Evolutionary conservation across 1,140 invertebrate genomes (phyloP), one percentile per base, ranked within the genome.

Genomic region (Drosophila fuyamai): DNA sequence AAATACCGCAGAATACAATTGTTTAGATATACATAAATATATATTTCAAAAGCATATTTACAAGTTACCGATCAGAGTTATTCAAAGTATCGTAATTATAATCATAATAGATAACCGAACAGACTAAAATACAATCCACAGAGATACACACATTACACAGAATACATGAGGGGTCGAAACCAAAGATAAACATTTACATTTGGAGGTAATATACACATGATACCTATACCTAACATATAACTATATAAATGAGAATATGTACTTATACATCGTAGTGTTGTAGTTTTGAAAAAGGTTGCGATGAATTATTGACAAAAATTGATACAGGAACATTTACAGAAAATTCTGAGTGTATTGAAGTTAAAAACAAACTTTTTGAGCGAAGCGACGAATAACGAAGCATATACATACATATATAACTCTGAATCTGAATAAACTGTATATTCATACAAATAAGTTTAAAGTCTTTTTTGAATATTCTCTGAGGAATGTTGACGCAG

Each of bases 281-380:
- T 86, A 85, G 81, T 79, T 84, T 80, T 81, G 57, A 81, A 81
- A 79, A 67, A 73, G 63, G 63, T 59, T 56, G 65, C 65, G 41
- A 70, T 57, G 36, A 72, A 82, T 82, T 79, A 82, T 58, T 79
- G 79, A 80, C 65, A 59, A 86, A 86, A 88, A 82, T 75, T 76
- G 84, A 89, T 90, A 89, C 84, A 89, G 85, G 85, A 90, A 89
- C 83, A 78, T 89, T 90, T 89, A 86, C 84, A 81, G 80, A 81
- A 68, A 84, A 78, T 89, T 89, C 84, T 79, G 85, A 89, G 84
- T 89, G 84, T 89, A 77, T 84, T 89, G 82, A 73, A 80, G 79
- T 81, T 81, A 59, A 44, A 48, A 36, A 41, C 61, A 47, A 47
- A 74, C 53, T 76, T 79, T 86, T 83, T 80, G 72, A 70, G 84